Base-by-base conservation (phyloP, 2,797 vertebrate species). In the Choloepus didactylus region DNA sequence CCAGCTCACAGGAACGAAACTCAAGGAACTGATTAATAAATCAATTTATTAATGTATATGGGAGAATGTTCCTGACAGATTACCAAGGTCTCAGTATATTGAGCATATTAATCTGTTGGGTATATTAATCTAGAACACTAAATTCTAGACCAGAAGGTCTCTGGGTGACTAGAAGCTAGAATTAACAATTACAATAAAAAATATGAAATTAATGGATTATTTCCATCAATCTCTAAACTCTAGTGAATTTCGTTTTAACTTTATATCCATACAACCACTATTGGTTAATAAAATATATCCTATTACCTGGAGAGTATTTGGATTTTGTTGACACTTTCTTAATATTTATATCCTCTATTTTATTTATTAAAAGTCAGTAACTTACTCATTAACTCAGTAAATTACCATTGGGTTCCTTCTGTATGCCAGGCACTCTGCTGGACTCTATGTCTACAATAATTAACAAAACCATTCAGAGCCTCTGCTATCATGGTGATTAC, bases 311-410 rank as follows among this genome's bases (percentile, higher is more conserved):
- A 60, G 19, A 89, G 79, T 72, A 72, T 2, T 88, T 1, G 21
- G 49, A 14, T 64, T 67, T 54, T 77, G 5, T 49, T 66, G 14
- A 9, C 14, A 86, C 59, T 67, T 64, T 94, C 15, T 81, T 76
- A 15, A 10, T 76, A 12, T 73, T 88, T 15, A 69, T 89, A 60
- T 81, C 15, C 38, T 23, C 49, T 69, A 84, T 66, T 82, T 84
- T 54, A 91, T 64, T 82, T 75, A 31, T 44, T 79, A 95, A 87
- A 85, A 16, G 8, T 70, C 27, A 69, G n/a, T 93, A 31, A 76
- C 2, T 92, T 83, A 59, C 56, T 85, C 16, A 91, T 76, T 75
- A 54, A 46, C 31, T 79, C 19, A 56, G 16, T 2, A 92, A 81
- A 64, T 88, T 5, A 35, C 67, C 62, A 41, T 35, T 94, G 46